phyloP scores from a whole-genome alignment of 1,140 invertebrate genomes.

The Aphaenogaster ashmeadi region DNA sequence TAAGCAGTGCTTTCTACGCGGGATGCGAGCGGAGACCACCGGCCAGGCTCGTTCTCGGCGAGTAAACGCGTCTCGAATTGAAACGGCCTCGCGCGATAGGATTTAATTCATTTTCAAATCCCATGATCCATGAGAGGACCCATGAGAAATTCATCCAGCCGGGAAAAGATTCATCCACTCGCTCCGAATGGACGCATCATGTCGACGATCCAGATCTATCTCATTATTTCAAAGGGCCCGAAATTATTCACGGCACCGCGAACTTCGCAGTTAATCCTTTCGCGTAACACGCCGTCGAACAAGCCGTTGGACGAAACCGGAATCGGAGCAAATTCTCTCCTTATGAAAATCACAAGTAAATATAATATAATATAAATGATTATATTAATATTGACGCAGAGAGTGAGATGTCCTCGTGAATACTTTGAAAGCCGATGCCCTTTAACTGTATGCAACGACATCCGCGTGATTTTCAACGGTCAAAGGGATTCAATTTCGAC shows the following conservation, averaged over 20 bases:
- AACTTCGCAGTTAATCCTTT: background rate
- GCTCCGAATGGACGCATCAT: background rate
- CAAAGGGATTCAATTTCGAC: conserved; percentile 53
- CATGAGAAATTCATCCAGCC: conserved; percentile 63
- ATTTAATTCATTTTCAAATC: conserved; percentile 85
- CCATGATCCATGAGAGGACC: conserved; percentile 83
- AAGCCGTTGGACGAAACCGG: background rate
- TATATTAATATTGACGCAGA: background rate
- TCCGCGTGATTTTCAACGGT: background rate
- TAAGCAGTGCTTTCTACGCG: conserved; percentile 81
- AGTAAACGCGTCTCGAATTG: conserved; percentile 83
- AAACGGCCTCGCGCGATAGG: conserved; percentile 78
- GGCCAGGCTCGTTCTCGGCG: conserved; percentile 73
- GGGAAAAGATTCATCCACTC: conserved; percentile 44
- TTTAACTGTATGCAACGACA: background rate
- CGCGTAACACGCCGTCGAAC: background rate
- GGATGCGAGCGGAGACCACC: conserved; percentile 81
- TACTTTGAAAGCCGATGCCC: conserved; percentile 13
- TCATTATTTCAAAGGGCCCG: conserved; percentile 56
- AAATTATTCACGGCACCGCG: conserved; percentile 18
- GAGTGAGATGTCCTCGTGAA: conserved; percentile 2
- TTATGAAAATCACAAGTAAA: background rate
- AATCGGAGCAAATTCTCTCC: background rate
- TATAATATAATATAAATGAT: no score
- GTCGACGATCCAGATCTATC: conserved; percentile 21